phyloP scores from a whole-genome alignment of 2,113 vertebrate species.

The Varanus komodoensis region DNA sequence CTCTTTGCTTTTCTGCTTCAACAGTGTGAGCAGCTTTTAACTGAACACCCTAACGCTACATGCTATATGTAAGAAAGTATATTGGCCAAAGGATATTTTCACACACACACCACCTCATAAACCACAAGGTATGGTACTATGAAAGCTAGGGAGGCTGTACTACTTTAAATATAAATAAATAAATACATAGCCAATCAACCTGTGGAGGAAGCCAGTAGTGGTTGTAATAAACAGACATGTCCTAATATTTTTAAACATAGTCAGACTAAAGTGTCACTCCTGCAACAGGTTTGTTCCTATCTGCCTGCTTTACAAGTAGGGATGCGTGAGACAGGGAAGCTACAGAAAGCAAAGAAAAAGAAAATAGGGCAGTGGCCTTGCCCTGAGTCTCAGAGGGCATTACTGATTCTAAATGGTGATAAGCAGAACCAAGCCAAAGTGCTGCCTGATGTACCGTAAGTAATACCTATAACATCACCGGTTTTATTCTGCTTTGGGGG shows the following conservation, averaged over 20 bases:
- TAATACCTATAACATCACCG: conserved; percentile 74
- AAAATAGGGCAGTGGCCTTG: conserved; percentile 70
- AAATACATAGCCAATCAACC: background rate
- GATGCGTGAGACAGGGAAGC: conserved; percentile 56
- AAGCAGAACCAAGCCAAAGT: conserved; percentile 77
- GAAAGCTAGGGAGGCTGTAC: background rate
- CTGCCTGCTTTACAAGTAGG: conserved; percentile 82
- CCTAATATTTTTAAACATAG: conserved; percentile 14
- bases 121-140: background rate
- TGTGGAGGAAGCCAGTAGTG: conserved; percentile 12
- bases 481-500: conserved; percentile 72
- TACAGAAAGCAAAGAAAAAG: conserved; percentile 48
- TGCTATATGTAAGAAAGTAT: background rate
- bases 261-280: conserved; percentile 51
- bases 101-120: background rate
- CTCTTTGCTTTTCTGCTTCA: background rate
- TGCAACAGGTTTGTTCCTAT: conserved; percentile 89
- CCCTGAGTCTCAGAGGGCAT: conserved; percentile 75
- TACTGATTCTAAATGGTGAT: conserved; percentile 79
- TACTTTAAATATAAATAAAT: background rate
- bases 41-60: background rate
- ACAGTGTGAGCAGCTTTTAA: background rate
- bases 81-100: background rate
- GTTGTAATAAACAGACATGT: conserved; percentile 8
- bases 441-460: conserved; percentile 83